phyloP scores from a whole-genome alignment of 1,140 invertebrate genomes.

The Macrobrachium rosenbergii region DNA sequence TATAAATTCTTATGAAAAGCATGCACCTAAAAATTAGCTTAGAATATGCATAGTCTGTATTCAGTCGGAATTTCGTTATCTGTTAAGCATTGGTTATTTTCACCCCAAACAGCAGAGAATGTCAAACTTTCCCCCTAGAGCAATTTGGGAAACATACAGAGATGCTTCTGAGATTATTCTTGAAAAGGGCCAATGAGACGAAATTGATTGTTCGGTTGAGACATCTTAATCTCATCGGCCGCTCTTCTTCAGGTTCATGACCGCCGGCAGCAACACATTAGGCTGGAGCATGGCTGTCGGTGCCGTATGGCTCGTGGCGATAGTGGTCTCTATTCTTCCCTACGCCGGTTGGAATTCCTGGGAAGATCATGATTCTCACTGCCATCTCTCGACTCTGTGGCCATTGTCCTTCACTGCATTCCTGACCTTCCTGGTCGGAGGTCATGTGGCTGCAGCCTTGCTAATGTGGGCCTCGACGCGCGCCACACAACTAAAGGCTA shows the following conservation, averaged over 20 bases:
- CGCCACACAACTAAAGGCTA: slow-evolving; percentile 52
- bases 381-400: slow-evolving; percentile 65
- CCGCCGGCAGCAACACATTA: slow-evolving; percentile 49
- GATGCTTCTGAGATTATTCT: no score
- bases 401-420: slow-evolving; percentile 64
- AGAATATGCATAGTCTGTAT: no score
- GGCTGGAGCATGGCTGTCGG: slow-evolving; percentile 55
- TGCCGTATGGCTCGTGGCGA: slow-evolving; percentile 58
- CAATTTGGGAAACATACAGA: no score
- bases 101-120: no score
- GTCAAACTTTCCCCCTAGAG: no score
- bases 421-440: slow-evolving; percentile 51
- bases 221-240: neutral
- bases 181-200: no score
- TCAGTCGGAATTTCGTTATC: no score
- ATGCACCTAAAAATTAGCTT: no score
- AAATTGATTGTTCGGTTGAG: neutral
- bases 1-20: no score
- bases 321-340: slow-evolving; percentile 56
- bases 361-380: slow-evolving; percentile 52
- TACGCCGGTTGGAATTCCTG: slow-evolving; percentile 66
- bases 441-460: slow-evolving; percentile 51
- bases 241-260: slow-evolving; percentile 46
- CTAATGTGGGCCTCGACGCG: slow-evolving; percentile 60
- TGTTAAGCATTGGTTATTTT: no score